These are phyloP conservation scores for Caenorhabditis panamensis DNA, from an alignment of 2,888 invertebrate species.

Conservation along the genomic window DNA sequence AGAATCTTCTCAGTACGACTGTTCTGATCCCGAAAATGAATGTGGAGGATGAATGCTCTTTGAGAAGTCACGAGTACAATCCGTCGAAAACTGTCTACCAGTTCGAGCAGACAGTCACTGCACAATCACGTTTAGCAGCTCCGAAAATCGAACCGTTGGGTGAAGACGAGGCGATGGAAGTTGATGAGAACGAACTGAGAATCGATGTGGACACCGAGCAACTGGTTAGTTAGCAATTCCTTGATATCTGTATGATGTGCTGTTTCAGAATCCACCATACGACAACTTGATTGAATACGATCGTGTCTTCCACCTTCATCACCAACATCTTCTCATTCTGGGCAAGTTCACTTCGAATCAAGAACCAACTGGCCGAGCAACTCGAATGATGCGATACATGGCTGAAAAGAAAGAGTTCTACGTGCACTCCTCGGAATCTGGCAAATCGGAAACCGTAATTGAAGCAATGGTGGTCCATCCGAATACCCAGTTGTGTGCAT, in stretches of 20 bases:
- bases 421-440: constrained; percentile 5
- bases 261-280: constrained; percentile 33
- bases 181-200: constrained; percentile 51
- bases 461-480: constrained; percentile 35
- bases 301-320: constrained; percentile 31
- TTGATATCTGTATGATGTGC: neutral
- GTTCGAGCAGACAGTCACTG: constrained; percentile 22
- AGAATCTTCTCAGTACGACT: neutral
- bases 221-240: constrained; percentile 4
- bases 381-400: constrained; percentile 23
- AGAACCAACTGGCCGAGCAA: constrained; percentile 8
- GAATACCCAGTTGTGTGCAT: constrained; percentile 29
- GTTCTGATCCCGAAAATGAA: neutral
- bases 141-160: neutral
- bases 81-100: neutral
- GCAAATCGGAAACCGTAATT: constrained; percentile 23
- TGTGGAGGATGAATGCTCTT: neutral
- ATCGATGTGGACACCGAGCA: constrained; percentile 28
- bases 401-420: constrained; percentile 11
- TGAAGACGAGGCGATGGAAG: constrained; percentile 27
- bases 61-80: neutral
- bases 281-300: constrained; percentile 28
- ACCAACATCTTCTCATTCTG: constrained; percentile 31
- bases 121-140: neutral
- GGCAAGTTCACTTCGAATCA: constrained; percentile 35